Conservation (phyloP, 2,113 vertebrate species). For the Rhagologus leucostigma region DNA sequence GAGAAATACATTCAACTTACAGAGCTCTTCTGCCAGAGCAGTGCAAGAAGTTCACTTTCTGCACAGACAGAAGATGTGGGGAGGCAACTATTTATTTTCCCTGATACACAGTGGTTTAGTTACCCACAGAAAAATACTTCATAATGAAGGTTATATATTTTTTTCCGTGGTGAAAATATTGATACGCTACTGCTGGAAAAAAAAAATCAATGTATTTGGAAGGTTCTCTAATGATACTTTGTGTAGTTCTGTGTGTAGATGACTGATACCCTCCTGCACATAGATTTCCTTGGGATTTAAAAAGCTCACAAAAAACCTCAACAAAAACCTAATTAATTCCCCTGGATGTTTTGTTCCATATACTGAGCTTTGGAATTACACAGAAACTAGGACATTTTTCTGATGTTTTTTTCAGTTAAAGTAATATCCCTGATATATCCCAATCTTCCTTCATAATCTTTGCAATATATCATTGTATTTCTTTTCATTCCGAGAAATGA, state of each 20-base stretch:
- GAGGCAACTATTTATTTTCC: slow-evolving; percentile 1
- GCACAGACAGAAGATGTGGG: neutral
- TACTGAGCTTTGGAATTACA: slow-evolving; percentile 20
- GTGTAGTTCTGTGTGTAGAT: slow-evolving; percentile 13
- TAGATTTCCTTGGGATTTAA: slow-evolving; percentile 23
- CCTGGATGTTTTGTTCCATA: slow-evolving; percentile 43
- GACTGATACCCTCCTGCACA: neutral
- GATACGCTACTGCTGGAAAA: neutral
- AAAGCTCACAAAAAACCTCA: neutral
- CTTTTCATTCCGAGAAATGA: neutral
- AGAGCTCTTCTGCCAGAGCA: neutral
- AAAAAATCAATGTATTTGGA: slow-evolving; percentile 13
- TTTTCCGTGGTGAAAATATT: slow-evolving; percentile 29
- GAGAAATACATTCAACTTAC: neutral
- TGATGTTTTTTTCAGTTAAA: slow-evolving; percentile 23
- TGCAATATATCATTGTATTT: neutral
- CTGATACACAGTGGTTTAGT: neutral
- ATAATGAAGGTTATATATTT: neutral
- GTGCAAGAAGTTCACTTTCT: neutral
- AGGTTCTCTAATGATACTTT: slow-evolving; percentile 19
- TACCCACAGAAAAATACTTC: slow-evolving; percentile 22
- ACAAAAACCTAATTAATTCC: slow-evolving; percentile 56
- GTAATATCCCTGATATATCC: slow-evolving; percentile 19
- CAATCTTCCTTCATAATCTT: slow-evolving; percentile 36
- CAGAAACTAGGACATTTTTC: slow-evolving; percentile 45